Evolutionary conservation across 2,797 vertebrate species (phyloP).

Genomic region (Syndactyla subalaris): DNA sequence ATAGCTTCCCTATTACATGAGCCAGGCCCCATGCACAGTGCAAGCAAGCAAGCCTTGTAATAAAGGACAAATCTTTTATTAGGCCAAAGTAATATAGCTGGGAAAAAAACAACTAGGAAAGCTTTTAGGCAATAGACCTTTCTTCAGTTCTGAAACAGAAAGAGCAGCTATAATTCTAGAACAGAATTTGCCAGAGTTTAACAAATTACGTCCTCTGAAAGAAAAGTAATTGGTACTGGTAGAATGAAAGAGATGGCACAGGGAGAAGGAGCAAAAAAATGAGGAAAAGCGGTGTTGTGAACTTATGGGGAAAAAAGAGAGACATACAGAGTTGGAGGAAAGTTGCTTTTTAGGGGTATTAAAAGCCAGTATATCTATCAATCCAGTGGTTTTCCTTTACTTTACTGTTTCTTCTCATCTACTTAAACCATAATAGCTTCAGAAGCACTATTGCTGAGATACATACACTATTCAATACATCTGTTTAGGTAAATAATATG

Average conservation of each 20-base stretch:
- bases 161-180: background rate
- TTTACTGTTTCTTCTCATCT: background rate
- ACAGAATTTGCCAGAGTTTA: background rate
- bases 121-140: background rate
- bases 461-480: background rate
- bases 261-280: background rate
- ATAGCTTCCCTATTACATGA: background rate
- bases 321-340: background rate
- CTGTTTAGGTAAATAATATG: background rate
- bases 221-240: background rate
- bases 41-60: background rate
- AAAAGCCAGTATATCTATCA: background rate
- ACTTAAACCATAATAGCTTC: background rate
- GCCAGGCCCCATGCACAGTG: background rate
- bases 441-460: background rate
- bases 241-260: background rate
- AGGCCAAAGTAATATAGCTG: background rate
- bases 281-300: background rate
- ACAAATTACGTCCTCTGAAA: background rate
- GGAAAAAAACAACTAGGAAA: background rate
- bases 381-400: background rate
- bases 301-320: background rate
- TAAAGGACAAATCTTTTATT: background rate
- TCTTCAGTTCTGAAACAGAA: background rate
- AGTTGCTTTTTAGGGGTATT: background rate